phyloP scores from a whole-genome alignment of 1,140 invertebrate species.

The Medauroidea extradentata region DNA sequence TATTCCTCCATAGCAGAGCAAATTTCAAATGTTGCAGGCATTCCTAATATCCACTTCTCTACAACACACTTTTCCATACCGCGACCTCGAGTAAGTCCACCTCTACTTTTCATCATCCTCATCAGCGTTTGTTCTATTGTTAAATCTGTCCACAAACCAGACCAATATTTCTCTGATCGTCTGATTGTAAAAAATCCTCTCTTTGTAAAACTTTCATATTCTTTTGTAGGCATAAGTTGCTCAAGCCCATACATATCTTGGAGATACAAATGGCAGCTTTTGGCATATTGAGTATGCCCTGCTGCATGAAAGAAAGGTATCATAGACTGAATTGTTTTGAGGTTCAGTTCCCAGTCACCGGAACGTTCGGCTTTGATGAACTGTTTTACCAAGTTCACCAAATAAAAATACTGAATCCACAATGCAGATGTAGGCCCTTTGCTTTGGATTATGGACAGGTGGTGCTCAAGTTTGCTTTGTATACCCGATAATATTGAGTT shows the following conservation, averaged over 20 bases:
- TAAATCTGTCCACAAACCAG: conserved; percentile 4
- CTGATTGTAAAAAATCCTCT: conserved; percentile 6
- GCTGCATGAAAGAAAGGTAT: conserved; percentile 41
- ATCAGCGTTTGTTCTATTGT: conserved; percentile 10
- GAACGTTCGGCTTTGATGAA: conserved; percentile 41
- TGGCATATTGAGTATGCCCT: conserved; percentile 39
- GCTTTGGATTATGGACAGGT: conserved; percentile 21
- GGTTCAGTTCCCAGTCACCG: conserved; percentile 35
- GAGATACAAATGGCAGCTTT: conserved; percentile 33
- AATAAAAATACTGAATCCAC: conserved; percentile 44
- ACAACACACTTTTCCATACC: not conserved
- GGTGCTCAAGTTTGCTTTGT: too few relatives aligned
- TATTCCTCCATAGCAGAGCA: too few relatives aligned
- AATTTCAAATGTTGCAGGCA: too few relatives aligned
- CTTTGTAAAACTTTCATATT: too few relatives aligned
- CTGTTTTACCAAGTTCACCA: conserved; percentile 35
- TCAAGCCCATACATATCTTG: conserved; percentile 14
- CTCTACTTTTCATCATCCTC: conserved; percentile 8
- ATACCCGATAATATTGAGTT: too few relatives aligned
- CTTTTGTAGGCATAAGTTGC: too few relatives aligned
- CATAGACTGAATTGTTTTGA: conserved; percentile 36
- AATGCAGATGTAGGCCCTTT: conserved; percentile 38
- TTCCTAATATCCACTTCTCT: conserved; percentile 3
- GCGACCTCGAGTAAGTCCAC: not conserved
- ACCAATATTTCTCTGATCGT: not conserved